phyloP scores from a whole-genome alignment of 2,888 invertebrate genomes.

The Athetis lepigone region DNA sequence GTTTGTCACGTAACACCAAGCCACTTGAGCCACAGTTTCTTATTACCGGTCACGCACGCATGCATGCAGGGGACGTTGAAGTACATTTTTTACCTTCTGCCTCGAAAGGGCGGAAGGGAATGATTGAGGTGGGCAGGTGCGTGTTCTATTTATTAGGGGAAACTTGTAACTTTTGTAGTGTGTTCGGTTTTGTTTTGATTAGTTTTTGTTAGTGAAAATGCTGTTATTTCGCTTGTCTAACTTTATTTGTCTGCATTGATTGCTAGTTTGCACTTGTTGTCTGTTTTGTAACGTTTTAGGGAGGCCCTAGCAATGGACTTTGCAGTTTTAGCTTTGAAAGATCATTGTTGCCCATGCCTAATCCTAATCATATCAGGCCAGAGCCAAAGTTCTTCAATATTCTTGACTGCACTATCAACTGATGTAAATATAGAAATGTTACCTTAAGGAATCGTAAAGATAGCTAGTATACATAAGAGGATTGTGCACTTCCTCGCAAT shows the following conservation, averaged over 20 bases:
- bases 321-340: not conserved
- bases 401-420: too few relatives aligned
- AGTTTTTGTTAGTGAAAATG: conserved; percentile 10
- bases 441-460: conserved; percentile 6
- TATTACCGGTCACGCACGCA: conserved; percentile 70
- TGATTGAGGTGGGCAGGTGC: conserved; percentile 74
- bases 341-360: not conserved
- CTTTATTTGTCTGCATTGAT: not conserved
- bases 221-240: not conserved
- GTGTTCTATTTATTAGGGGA: conserved; percentile 54
- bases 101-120: conserved; percentile 72
- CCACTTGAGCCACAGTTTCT: conserved; percentile 48
- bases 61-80: conserved; percentile 62
- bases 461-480: conserved; percentile 29
- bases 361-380: not conserved
- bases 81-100: conserved; percentile 56
- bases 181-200: conserved; percentile 20
- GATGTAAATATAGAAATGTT: not conserved
- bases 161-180: conserved; percentile 42
- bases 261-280: too few relatives aligned
- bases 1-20: not conserved
- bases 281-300: too few relatives aligned
- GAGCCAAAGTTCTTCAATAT: too few relatives aligned
- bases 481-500: conserved; percentile 40
- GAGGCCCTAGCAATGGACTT: not conserved